These are phyloP conservation scores for Cichlasoma orientale DNA, from an alignment of 2,797 vertebrate species.

Conservation along the genomic window DNA sequence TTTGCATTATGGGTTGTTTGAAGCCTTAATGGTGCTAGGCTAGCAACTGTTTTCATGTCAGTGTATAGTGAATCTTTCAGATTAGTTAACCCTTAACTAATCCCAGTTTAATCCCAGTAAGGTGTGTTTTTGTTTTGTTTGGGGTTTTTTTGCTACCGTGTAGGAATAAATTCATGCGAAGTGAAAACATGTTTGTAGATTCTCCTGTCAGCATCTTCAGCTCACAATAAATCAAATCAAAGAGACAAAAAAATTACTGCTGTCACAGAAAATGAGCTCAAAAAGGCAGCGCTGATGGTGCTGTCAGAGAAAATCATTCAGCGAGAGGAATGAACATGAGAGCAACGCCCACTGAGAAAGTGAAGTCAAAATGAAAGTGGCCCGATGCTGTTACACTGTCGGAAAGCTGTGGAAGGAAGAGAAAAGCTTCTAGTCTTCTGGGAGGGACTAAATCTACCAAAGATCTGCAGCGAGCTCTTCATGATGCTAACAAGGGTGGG, in stretches of 20 bases:
- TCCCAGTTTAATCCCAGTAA: background rate
- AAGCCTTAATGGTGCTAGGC: background rate
- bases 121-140: accelerated
- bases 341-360: background rate
- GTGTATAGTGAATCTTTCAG: background rate
- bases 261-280: background rate
- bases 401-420: background rate
- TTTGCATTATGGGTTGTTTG: background rate
- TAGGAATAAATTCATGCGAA: background rate
- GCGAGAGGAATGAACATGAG: background rate
- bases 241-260: background rate
- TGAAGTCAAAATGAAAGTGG: background rate
- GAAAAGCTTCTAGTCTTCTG: background rate
- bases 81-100: background rate
- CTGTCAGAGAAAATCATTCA: background rate
- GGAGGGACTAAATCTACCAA: background rate
- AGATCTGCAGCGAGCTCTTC: background rate
- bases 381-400: background rate
- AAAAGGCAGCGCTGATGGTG: background rate
- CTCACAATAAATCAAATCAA: background rate
- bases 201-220: background rate
- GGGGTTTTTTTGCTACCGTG: background rate
- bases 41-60: background rate
- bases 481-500: background rate
- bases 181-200: background rate